A percentile compares a stretch with the other conserved stretches of the same genome.
Conservation (phyloP, 2,113 vertebrate species). For the Stigmatopora argus region DNA sequence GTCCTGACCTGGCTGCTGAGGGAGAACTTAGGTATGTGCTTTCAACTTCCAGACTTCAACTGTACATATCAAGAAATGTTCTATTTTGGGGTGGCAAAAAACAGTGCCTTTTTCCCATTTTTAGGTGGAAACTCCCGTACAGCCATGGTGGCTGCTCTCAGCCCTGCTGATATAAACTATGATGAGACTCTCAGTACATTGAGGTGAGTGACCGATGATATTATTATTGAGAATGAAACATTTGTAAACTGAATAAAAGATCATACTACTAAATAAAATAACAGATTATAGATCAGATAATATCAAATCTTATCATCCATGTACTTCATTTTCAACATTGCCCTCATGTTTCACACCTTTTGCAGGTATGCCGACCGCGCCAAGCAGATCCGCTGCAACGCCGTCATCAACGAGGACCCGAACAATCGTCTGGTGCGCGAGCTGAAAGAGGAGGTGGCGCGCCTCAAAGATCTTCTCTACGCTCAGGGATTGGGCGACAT, state of each 20-base stretch:
- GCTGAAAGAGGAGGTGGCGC: conserved; percentile 94
- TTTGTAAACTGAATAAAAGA: too few relatives aligned
- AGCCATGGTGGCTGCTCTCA: conserved; percentile 96
- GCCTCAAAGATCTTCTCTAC: conserved; percentile 87
- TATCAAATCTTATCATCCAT: background rate
- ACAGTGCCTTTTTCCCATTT: background rate
- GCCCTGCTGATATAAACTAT: conserved; percentile 96
- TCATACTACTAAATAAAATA: background rate
- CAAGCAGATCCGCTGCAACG: conserved; percentile 97
- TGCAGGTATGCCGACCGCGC: conserved; percentile 90
- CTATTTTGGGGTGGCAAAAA: background rate
- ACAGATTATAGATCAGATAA: background rate
- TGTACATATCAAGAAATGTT: background rate
- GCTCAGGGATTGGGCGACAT: conserved; percentile 96
- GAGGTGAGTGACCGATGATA: conserved; percentile 70
- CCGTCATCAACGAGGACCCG: conserved; percentile 95
- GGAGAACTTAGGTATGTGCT: conserved; percentile 85
- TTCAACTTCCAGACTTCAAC: background rate
- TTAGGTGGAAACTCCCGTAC: conserved; percentile 95
- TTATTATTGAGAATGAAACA: too few relatives aligned
- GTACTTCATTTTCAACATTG: background rate
- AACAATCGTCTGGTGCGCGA: conserved; percentile 97
- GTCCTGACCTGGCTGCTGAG: conserved; percentile 95
- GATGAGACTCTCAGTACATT: conserved; percentile 96
- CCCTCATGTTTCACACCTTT: background rate